These are phyloP conservation scores for Cacatua alba DNA, from an alignment of 2,113 vertebrate genomes.

Conservation along the genomic window DNA sequence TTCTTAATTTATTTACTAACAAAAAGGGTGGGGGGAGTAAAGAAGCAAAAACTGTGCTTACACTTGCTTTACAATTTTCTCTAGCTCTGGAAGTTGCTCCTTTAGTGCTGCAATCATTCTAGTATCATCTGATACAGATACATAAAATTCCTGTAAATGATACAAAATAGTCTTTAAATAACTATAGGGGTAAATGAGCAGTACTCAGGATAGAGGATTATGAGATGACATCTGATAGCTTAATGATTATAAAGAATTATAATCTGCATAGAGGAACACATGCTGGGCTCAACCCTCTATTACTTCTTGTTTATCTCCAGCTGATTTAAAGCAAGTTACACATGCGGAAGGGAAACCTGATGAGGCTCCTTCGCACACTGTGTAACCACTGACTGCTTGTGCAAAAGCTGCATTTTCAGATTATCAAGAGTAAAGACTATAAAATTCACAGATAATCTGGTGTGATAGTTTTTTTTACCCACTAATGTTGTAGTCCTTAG, in stretches of 20 bases:
- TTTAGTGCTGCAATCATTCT: slow-evolving; percentile 85
- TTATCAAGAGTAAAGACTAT: not conserved
- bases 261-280: slow-evolving; percentile 23
- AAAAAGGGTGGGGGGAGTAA: not conserved
- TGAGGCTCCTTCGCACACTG: not conserved
- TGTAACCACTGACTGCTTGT: not conserved
- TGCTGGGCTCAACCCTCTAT: slow-evolving; percentile 27
- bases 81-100: slow-evolving; percentile 90
- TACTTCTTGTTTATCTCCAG: slow-evolving; percentile 49
- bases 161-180: slow-evolving; percentile 70
- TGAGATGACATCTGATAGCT: not conserved
- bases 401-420: not conserved
- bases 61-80: slow-evolving; percentile 89
- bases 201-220: slow-evolving; percentile 30
- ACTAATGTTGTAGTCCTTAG: not conserved
- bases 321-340: slow-evolving; percentile 28
- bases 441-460: not conserved
- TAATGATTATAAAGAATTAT: slow-evolving; percentile 21
- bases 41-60: slow-evolving; percentile 73
- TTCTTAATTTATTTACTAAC: not conserved
- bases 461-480: not conserved
- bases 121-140: slow-evolving; percentile 90
- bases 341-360: slow-evolving; percentile 18
- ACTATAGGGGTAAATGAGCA: not conserved
- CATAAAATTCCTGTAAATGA: slow-evolving; percentile 89